phyloP scores from a whole-genome alignment of 1,140 invertebrate species.

The Panagrolaimus sp. region DNA sequence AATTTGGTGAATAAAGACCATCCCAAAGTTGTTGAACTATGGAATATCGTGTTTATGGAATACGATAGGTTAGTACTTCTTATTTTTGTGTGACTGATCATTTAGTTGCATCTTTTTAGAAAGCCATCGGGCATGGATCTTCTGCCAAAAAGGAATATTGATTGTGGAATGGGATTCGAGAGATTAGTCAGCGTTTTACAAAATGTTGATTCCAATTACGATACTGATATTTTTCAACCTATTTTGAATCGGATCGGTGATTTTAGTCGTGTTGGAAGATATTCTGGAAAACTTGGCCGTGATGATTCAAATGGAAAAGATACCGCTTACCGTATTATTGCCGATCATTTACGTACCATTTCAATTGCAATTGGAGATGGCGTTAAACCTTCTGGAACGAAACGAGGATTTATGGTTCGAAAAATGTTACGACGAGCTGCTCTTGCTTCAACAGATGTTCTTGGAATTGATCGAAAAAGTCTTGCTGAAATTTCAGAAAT shows the following conservation, averaged over 20 bases:
- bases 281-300: not conserved
- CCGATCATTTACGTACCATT: slow-evolving; percentile 89
- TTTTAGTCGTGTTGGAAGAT: not conserved
- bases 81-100: not conserved
- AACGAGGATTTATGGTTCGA: slow-evolving; percentile 60
- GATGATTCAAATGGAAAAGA: slow-evolving; percentile 63
- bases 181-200: slow-evolving; percentile 92
- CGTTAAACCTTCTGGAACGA: slow-evolving; percentile 87
- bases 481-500: not conserved
- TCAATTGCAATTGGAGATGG: slow-evolving; percentile 92
- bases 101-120: not conserved
- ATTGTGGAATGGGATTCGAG: slow-evolving; percentile 96
- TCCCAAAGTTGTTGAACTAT: slow-evolving; percentile 95
- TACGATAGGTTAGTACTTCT: slow-evolving; percentile 70
- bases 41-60: slow-evolving; percentile 99
- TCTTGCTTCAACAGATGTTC: not conserved
- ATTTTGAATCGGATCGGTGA: slow-evolving; percentile 83
- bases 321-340: slow-evolving; percentile 93
- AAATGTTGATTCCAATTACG: slow-evolving; percentile 91
- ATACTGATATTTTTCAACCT: slow-evolving; percentile 90
- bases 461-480: not conserved
- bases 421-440: slow-evolving; percentile 11
- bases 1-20: slow-evolving; percentile 92
- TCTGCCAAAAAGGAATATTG: slow-evolving; percentile 90
- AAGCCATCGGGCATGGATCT: slow-evolving; percentile 23